These are phyloP conservation scores for Eristalinus sepulchralis DNA, from an alignment of 2,888 invertebrate genomes.

Conservation along the genomic window DNA sequence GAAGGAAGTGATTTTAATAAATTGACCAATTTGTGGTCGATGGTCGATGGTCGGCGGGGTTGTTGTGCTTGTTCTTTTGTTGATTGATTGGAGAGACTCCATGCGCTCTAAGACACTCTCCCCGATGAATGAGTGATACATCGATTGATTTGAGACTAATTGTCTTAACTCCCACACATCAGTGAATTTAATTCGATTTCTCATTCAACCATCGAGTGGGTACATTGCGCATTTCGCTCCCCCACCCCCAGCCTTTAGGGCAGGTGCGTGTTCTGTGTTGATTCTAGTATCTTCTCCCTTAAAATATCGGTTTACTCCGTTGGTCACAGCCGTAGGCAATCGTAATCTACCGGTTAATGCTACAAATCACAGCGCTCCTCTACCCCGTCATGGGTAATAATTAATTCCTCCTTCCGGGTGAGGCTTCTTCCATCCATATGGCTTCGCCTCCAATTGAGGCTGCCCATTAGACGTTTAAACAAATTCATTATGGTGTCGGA, in stretches of 20 bases:
- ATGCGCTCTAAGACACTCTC: neutral
- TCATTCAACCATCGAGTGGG: neutral
- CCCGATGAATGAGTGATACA: neutral
- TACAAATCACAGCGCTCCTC: conserved; percentile 6
- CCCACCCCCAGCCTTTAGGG: neutral
- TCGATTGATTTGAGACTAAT: neutral
- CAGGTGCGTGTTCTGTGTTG: neutral
- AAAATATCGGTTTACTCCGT: neutral
- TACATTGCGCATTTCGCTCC: neutral
- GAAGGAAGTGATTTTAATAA: neutral
- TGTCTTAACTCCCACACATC: neutral
- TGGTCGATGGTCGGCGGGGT: neutral
- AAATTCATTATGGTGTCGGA: conserved; percentile 40
- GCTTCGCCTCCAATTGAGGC: neutral
- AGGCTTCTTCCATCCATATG: neutral
- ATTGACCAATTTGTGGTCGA: neutral
- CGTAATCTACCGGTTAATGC: conserved; percentile 38
- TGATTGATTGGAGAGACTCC: neutral
- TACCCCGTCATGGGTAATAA: neutral
- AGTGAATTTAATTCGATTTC: neutral
- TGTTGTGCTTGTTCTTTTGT: neutral
- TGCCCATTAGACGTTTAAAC: conserved; percentile 23
- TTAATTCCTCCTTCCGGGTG: conserved; percentile 21
- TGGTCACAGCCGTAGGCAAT: neutral
- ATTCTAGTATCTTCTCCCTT: neutral